These are phyloP conservation scores for Psammodynastes pulverulentus DNA, from an alignment of 2,113 vertebrate genomes.

Conservation along the genomic window DNA sequence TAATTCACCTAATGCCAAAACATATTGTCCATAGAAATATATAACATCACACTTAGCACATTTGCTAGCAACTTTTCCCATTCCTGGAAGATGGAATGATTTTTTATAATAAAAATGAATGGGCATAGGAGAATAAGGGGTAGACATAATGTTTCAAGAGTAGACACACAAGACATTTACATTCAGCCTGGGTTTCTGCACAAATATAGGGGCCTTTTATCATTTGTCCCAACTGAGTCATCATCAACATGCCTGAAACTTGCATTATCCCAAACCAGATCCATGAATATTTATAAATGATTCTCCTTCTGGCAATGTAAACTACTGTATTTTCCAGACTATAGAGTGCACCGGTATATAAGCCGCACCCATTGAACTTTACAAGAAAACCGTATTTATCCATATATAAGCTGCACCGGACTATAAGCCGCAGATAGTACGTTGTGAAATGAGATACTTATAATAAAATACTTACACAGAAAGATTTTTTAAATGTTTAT, in stretches of 20 bases:
- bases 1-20: background rate
- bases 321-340: no score
- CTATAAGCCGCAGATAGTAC: no score
- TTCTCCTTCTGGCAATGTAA: background rate
- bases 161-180: background rate
- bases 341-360: no score
- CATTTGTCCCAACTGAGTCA: background rate
- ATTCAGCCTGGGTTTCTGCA: background rate
- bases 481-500: no score
- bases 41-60: background rate
- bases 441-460: no score
- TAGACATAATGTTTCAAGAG: background rate
- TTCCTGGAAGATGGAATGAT: background rate
- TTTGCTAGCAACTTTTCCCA: background rate
- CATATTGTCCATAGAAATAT: background rate
- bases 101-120: background rate
- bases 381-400: no score
- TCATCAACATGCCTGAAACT: background rate
- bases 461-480: no score
- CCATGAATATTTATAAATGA: background rate
- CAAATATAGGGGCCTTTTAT: background rate
- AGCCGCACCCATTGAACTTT: no score
- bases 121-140: background rate
- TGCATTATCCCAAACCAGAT: background rate
- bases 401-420: no score